Conservation (phyloP, 2,113 vertebrate species). For the Phoenicopterus ruber region DNA sequence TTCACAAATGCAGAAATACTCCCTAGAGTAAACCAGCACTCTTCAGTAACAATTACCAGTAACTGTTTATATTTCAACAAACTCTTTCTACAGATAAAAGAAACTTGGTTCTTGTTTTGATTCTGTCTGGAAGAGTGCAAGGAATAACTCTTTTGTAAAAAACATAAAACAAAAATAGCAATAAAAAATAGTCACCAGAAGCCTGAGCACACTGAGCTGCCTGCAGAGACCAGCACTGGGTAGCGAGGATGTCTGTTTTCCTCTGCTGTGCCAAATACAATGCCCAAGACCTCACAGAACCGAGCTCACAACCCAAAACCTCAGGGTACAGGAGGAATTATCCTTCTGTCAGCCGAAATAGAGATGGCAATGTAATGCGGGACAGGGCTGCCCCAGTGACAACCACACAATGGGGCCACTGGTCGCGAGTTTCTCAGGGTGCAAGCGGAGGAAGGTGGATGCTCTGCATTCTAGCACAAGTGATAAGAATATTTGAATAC, state of each 20-base stretch:
- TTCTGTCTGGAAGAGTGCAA: background rate
- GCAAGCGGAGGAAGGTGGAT: background rate
- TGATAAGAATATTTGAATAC: background rate
- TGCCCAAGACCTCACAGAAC: background rate
- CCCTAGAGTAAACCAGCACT: background rate
- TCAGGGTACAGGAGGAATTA: background rate
- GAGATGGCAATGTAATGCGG: rapidly evolving
- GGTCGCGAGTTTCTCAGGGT: background rate
- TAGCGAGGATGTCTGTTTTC: background rate
- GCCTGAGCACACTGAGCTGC: background rate
- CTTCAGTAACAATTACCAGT: background rate
- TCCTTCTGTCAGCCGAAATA: background rate
- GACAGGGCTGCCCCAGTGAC: background rate
- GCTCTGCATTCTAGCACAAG: background rate
- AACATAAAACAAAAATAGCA: background rate
- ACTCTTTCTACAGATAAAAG: background rate
- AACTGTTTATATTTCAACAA: background rate
- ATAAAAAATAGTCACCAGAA: background rate
- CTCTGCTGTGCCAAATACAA: background rate
- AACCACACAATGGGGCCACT: rapidly evolving
- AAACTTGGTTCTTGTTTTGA: background rate
- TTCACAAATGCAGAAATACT: background rate
- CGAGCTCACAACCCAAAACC: background rate
- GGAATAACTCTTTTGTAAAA: background rate
- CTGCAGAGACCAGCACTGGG: background rate